Percentiles rank a stretch among this genome's conserved stretches.
Conservation (phyloP, 2,113 vertebrate species). For the Amblyopsis rosae region DNA sequence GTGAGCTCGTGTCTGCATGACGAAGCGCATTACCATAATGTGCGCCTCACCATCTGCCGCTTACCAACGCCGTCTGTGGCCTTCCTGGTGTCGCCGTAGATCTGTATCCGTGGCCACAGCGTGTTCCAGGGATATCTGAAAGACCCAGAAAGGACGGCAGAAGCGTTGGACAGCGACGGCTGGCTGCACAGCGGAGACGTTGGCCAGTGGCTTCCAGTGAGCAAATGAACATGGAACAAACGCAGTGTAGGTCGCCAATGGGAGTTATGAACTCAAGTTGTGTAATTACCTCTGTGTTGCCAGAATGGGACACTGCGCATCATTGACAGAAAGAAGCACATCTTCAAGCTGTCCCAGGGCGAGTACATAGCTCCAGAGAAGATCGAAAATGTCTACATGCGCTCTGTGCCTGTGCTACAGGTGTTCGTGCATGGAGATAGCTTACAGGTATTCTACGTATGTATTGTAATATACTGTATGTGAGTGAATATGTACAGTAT, state of each 20-base stretch:
- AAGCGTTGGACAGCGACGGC: conserved; percentile 75
- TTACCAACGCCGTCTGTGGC: background rate
- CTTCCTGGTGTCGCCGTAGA: conserved; percentile 49
- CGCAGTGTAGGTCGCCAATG: background rate
- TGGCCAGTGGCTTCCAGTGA: conserved; percentile 80
- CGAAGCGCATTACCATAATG: background rate
- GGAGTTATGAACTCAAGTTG: background rate
- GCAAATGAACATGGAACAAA: background rate
- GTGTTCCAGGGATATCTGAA: conserved; percentile 79
- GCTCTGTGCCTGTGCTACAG: conserved; percentile 74
- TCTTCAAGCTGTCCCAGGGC: conserved; percentile 80
- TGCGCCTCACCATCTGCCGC: background rate
- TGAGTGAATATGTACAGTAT: background rate
- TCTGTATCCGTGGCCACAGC: conserved; percentile 76
- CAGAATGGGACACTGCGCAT: conserved; percentile 80
- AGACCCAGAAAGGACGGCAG: conserved; percentile 70
- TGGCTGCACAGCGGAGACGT: conserved; percentile 82
- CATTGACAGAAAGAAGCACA: conserved; percentile 81
- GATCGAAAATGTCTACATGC: conserved; percentile 80
- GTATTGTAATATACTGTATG: background rate
- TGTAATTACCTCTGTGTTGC: background rate
- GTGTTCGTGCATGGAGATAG: conserved; percentile 82
- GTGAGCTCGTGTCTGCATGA: conserved; percentile 42
- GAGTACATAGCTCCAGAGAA: conserved; percentile 82
- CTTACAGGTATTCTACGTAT: conserved; percentile 66